These are phyloP conservation scores for Podocnemis expansa DNA, from an alignment of 2,113 vertebrate genomes.

Conservation along the genomic window DNA sequence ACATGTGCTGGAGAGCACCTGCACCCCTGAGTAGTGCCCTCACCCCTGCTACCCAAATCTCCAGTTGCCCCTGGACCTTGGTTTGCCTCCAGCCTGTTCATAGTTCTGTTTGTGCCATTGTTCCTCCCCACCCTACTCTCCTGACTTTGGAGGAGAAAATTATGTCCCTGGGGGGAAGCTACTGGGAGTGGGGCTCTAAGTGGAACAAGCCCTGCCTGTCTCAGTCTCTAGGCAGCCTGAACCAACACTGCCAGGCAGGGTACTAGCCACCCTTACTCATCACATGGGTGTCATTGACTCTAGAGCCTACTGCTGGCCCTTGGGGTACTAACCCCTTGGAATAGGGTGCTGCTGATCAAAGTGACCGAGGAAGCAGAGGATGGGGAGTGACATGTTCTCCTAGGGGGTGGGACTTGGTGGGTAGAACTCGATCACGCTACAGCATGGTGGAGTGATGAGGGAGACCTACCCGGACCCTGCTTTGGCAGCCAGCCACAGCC, in stretches of 20 bases:
- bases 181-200: not conserved
- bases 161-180: not conserved
- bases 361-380: not conserved
- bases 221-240: not conserved
- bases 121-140: not conserved
- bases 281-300: not conserved
- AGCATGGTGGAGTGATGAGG: not conserved
- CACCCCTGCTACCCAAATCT: too few species aligned
- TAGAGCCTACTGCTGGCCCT: not conserved
- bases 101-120: fast-evolving
- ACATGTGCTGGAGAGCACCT: not conserved
- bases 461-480: not conserved
- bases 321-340: too few species aligned
- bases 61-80: not conserved
- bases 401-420: not conserved
- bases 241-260: not conserved
- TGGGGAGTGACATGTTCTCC: not conserved
- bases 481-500: not conserved
- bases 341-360: not conserved
- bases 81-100: not conserved
- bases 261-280: not conserved
- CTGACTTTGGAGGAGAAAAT: not conserved
- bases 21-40: too few species aligned
- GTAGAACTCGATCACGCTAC: not conserved
- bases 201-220: not conserved